phyloP scores from a whole-genome alignment of 1,140 invertebrate genomes.

The Ceratitis capitata region DNA sequence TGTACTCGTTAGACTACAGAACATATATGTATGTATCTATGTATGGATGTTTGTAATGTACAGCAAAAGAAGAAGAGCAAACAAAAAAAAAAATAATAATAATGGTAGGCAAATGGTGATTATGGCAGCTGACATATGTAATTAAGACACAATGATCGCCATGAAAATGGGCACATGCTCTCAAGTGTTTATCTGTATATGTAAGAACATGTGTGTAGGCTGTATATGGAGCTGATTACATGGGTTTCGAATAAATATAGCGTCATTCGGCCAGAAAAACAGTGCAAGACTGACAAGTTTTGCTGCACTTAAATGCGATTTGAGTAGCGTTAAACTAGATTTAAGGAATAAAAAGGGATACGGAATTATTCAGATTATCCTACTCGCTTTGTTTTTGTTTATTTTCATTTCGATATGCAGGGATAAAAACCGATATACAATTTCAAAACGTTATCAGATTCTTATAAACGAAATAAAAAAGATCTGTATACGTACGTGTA shows the following conservation, averaged over 20 bases:
- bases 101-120: slow-evolving; percentile 33
- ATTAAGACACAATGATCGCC: slow-evolving; percentile 30
- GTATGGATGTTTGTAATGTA: no score
- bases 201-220: not conserved
- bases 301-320: slow-evolving; percentile 5
- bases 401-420: not conserved
- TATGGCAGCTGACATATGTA: slow-evolving; percentile 20
- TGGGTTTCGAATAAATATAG: not conserved
- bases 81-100: not conserved
- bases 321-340: not conserved
- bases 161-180: slow-evolving; percentile 6
- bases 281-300: not conserved
- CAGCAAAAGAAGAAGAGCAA: no score
- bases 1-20: not conserved
- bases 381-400: not conserved
- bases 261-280: not conserved
- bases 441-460: no score
- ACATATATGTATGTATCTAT: not conserved
- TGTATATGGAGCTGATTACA: not conserved
- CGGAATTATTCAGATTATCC: not conserved
- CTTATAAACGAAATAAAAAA: no score
- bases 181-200: not conserved
- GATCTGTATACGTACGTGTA: no score
- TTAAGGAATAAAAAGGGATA: not conserved
- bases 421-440: not conserved